A percentile compares a stretch with the other conserved stretches of the same genome.
These are phyloP conservation scores for Hozukius guyotensis DNA, from an alignment of 2,797 vertebrate species.

Conservation along the genomic window DNA sequence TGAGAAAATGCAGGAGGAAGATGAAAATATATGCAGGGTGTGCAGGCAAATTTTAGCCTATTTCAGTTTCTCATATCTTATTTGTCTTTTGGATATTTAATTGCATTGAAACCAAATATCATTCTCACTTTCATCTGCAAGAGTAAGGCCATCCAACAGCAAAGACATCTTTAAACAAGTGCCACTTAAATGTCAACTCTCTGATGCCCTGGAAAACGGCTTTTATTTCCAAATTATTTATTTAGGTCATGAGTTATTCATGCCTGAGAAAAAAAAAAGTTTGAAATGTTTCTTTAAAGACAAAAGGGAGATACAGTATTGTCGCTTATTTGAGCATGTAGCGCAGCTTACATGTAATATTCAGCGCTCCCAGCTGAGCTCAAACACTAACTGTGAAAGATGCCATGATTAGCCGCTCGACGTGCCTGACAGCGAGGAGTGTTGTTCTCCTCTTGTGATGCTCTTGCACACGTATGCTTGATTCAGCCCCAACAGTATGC, in stretches of 20 bases:
- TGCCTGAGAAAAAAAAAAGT: conserved; percentile 4
- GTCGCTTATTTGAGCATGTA: background rate
- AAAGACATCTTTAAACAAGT: background rate
- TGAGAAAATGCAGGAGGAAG: background rate
- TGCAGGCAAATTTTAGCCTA: background rate
- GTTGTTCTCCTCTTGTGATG: background rate
- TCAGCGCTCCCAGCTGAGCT: conserved; percentile 55
- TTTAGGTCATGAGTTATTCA: conserved; percentile 57
- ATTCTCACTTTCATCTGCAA: background rate
- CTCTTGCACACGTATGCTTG: background rate
- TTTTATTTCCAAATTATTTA: conserved; percentile 46
- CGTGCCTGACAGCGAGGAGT: conserved; percentile 17
- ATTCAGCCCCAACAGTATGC: conserved; percentile 7
- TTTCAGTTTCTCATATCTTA: background rate
- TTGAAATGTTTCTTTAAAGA: conserved; percentile 39
- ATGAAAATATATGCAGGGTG: background rate
- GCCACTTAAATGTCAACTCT: background rate
- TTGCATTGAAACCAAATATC: background rate
- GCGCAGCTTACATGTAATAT: conserved; percentile 56
- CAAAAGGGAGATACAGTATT: conserved; percentile 17
- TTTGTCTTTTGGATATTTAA: background rate
- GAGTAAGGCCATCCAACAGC: background rate
- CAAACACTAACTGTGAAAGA: conserved; percentile 32
- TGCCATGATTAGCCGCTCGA: conserved; percentile 33
- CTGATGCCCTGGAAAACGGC: conserved; percentile 22